Conservation (phyloP, 2,888 invertebrate species). For the Zygothrica quintamaculata region DNA sequence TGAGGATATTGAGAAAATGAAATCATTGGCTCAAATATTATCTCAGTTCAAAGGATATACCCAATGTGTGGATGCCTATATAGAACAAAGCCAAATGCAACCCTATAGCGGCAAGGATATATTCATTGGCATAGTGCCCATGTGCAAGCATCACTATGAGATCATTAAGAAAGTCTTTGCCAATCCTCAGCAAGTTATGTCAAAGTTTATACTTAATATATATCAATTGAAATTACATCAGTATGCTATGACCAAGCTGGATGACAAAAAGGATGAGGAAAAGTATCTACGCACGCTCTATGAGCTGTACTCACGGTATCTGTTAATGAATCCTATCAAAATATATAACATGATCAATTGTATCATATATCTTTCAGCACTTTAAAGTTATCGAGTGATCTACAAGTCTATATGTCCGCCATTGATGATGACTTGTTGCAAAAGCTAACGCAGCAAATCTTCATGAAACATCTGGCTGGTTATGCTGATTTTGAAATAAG, state of each 20-base stretch:
- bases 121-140: slow-evolving; percentile 94
- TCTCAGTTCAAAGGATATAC: slow-evolving; percentile 98
- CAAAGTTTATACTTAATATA: slow-evolving; percentile 97
- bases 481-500: slow-evolving; percentile 92
- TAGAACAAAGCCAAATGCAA: slow-evolving; percentile 97
- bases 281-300: slow-evolving; percentile 94
- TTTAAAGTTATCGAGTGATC: slow-evolving; percentile 89
- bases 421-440: slow-evolving; percentile 91
- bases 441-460: slow-evolving; percentile 92
- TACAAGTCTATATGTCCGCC: slow-evolving; percentile 91
- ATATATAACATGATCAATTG: not conserved
- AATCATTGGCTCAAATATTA: slow-evolving; percentile 94
- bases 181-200: slow-evolving; percentile 98
- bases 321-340: not conserved
- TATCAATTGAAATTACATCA: slow-evolving; percentile 95
- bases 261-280: slow-evolving; percentile 93
- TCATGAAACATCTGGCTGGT: slow-evolving; percentile 90
- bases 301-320: slow-evolving; percentile 94
- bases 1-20: slow-evolving; percentile 95
- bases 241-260: slow-evolving; percentile 92
- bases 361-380: slow-evolving; percentile 86
- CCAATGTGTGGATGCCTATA: slow-evolving; percentile 97
- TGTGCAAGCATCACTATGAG: slow-evolving; percentile 94
- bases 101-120: slow-evolving; percentile 94
- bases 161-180: slow-evolving; percentile 95